A percentile compares a stretch with the other conserved stretches of the same genome.
phyloP scores from a whole-genome alignment of 2,888 invertebrate genomes.

The Cryptophagus acutangulus region DNA sequence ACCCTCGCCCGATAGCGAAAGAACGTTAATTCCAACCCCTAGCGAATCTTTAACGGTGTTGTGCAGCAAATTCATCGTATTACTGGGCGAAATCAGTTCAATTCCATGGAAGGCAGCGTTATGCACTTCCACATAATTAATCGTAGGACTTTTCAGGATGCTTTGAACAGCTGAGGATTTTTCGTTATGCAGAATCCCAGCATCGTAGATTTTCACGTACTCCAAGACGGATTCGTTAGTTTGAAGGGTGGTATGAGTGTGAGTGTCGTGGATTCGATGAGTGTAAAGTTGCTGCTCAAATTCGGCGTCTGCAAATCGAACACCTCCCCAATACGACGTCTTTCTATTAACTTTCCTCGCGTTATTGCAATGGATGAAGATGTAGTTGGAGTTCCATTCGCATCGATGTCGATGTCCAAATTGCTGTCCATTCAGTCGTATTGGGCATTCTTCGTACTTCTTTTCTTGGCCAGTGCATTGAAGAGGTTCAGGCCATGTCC shows the following conservation, averaged over 20 bases:
- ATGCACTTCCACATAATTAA: slow-evolving; percentile 76
- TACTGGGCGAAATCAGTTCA: slow-evolving; percentile 83
- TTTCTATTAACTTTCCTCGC: slow-evolving; percentile 60
- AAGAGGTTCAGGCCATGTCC: slow-evolving; percentile 93
- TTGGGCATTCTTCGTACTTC: slow-evolving; percentile 76
- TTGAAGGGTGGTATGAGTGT: slow-evolving; percentile 67
- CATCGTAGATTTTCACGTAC: slow-evolving; percentile 80
- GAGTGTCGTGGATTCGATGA: slow-evolving; percentile 73
- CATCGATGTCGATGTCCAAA: slow-evolving; percentile 82
- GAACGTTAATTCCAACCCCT: slow-evolving; percentile 84
- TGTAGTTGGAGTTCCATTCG: slow-evolving; percentile 84
- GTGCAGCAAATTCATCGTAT: slow-evolving; percentile 71
- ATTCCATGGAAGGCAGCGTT: slow-evolving; percentile 88
- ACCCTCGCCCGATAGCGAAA: slow-evolving; percentile 90
- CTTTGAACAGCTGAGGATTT: slow-evolving; percentile 90
- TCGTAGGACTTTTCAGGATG: slow-evolving; percentile 78
- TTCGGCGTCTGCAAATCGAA: slow-evolving; percentile 83
- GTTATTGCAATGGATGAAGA: slow-evolving; percentile 87
- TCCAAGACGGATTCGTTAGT: slow-evolving; percentile 73
- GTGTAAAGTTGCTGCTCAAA: slow-evolving; percentile 84
- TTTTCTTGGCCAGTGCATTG: slow-evolving; percentile 76
- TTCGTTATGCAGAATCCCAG: slow-evolving; percentile 93
- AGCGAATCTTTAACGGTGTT: slow-evolving; percentile 73
- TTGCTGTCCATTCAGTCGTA: slow-evolving; percentile 83
- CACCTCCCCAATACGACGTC: slow-evolving; percentile 91